Base-by-base conservation (phyloP, 2,888 invertebrate genomes). In the Amphipoea oculea region DNA sequence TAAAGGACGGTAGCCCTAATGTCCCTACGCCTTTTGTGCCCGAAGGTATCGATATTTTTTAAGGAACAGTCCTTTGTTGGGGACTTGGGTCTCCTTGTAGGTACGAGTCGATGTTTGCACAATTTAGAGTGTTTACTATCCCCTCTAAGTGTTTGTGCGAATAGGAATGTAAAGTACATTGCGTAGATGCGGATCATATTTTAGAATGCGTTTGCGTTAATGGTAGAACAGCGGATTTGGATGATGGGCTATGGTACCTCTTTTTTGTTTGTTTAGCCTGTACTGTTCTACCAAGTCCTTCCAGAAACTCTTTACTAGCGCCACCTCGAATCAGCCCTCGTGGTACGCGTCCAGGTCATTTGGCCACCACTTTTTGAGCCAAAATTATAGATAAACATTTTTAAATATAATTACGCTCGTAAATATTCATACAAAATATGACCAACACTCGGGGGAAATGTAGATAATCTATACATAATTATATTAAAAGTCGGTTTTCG, bases 101-200 rank as follows among this genome's bases (percentile, higher is more conserved):
- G 68, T 74, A 78, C 81, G 81, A 86, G 81, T 76, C 51, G 71
- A 88, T 94, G 93, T 95, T 95, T 94, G 93, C 90, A 92, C 92
- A 93, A 92, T 93, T 93, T 92, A 90, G 90, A 91, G 86, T 92
- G 92, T 94, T 93, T 94, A 92, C 93, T 92, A 92, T 94, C 90
- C 91, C 78, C 84, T 89, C 7, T 79, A 83, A 88, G 90, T 91
- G 90, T 91, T 91, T 90, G 89, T 86, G 89, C 90, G 88, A 92
- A 92, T 91, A 86, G 89, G 86, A 89, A 88, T 90, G 86, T 90
- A 90, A 89, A 90, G 84, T 85, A 90, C 85, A 90, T 91, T 89
- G 91, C 79, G 42, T 54, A 78, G 70, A 78, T 66, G 66, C 42
- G 81, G 74, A 82, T 81, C 68, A 83, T 57, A 83, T 75, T 78